These are phyloP conservation scores for Microplitis deprimator DNA, from an alignment of 2,888 invertebrate species.

Conservation along the genomic window DNA sequence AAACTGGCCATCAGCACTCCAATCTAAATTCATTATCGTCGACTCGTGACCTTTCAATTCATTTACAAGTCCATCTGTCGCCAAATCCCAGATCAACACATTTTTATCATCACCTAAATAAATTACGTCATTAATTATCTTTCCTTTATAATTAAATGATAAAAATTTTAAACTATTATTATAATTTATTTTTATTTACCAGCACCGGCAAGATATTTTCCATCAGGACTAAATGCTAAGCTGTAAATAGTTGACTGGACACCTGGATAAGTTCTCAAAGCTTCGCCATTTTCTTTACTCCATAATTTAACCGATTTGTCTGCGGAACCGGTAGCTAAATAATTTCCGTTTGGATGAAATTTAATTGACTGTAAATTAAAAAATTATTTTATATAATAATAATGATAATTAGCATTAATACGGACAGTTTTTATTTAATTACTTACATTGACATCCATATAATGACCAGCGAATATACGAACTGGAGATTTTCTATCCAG, in stretches of 20 bases:
- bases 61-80: slow-evolving; percentile 64
- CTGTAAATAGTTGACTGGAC: slow-evolving; percentile 83
- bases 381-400: too few species aligned
- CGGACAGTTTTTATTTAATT: slow-evolving; percentile 14
- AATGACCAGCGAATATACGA: slow-evolving; percentile 90
- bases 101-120: slow-evolving; percentile 60
- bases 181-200: slow-evolving; percentile 72
- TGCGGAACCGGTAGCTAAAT: slow-evolving; percentile 91
- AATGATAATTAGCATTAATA: neutral
- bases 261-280: slow-evolving; percentile 85
- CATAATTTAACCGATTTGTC: slow-evolving; percentile 91
- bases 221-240: slow-evolving; percentile 88
- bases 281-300: slow-evolving; percentile 86
- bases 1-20: slow-evolving; percentile 69
- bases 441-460: slow-evolving; percentile 88
- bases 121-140: neutral
- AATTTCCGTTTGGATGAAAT: slow-evolving; percentile 93
- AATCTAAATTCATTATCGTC: slow-evolving; percentile 68
- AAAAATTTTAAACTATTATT: neutral
- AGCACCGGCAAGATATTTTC: slow-evolving; percentile 87
- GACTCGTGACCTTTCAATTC: slow-evolving; percentile 68
- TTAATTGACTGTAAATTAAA: slow-evolving; percentile 78
- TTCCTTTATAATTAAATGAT: neutral
- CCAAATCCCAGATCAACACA: slow-evolving; percentile 67
- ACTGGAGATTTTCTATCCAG: slow-evolving; percentile 86